These are phyloP conservation scores for Galaxias olidus DNA, from an alignment of 2,797 vertebrate species.

Conservation along the genomic window DNA sequence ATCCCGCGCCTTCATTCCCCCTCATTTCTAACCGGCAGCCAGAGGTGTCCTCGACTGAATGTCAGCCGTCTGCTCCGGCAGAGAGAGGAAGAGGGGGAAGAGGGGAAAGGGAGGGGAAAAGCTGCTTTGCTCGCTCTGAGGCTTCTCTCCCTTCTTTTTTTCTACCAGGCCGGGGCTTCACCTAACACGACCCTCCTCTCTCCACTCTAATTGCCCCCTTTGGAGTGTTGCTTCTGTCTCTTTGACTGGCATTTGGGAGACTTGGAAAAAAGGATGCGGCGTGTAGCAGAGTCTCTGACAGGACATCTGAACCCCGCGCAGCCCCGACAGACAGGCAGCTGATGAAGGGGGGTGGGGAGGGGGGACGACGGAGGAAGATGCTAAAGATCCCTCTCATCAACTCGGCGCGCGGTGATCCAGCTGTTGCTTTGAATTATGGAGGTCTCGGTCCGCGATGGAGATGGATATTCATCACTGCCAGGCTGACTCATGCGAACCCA, in stretches of 20 bases:
- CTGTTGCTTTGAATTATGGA: slow-evolving; percentile 48
- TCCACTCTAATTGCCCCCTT: slow-evolving; percentile 63
- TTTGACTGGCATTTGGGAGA: slow-evolving; percentile 53
- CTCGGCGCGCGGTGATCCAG: slow-evolving; percentile 39
- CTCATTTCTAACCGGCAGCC: slow-evolving; percentile 72
- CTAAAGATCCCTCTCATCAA: slow-evolving; percentile 32
- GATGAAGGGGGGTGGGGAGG: slow-evolving; percentile 7
- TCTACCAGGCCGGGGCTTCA: slow-evolving; percentile 43
- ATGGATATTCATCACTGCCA: slow-evolving; percentile 59
- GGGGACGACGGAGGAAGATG: slow-evolving; percentile 24
- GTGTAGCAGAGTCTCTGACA: slow-evolving; percentile 38
- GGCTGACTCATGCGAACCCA: slow-evolving; percentile 48
- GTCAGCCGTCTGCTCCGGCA: slow-evolving; percentile 70
- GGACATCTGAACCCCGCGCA: neutral
- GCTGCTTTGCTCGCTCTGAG: slow-evolving; percentile 49
- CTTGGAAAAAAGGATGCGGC: slow-evolving; percentile 50
- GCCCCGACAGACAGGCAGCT: slow-evolving; percentile 13
- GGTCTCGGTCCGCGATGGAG: slow-evolving; percentile 42
- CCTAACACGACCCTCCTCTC: slow-evolving; percentile 56
- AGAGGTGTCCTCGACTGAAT: slow-evolving; percentile 73
- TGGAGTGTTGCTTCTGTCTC: slow-evolving; percentile 42
- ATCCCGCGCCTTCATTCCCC: slow-evolving; percentile 71
- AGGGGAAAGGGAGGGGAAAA: too few species aligned
- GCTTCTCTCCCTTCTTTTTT: slow-evolving; percentile 36
- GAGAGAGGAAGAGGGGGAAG: slow-evolving; percentile 49